phyloP scores from a whole-genome alignment of 1,140 invertebrate species.

The Pissodes strobi region DNA sequence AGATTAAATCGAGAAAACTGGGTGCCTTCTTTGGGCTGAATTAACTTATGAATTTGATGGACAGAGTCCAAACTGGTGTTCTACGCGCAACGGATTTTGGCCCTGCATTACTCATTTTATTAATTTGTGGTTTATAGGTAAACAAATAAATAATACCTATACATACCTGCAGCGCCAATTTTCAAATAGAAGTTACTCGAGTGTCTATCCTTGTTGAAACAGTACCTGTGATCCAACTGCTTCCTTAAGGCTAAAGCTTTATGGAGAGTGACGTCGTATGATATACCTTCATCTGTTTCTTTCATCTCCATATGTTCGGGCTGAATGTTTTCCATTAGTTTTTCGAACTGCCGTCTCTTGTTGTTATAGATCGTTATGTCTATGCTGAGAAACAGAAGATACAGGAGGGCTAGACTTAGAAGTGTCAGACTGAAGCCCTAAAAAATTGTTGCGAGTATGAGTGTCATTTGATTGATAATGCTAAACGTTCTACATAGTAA shows the following conservation, averaged over 20 bases:
- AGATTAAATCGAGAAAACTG: too few relatives aligned
- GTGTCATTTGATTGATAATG: too few relatives aligned
- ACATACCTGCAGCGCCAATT: constrained; percentile 70
- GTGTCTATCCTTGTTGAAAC: constrained; percentile 67
- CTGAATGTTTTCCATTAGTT: constrained; percentile 52
- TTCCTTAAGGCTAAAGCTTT: constrained; percentile 46
- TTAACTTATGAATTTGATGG: too few relatives aligned
- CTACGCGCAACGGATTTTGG: too few relatives aligned
- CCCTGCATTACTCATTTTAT: too few relatives aligned
- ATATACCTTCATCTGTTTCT: constrained; percentile 53
- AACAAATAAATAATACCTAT: background rate
- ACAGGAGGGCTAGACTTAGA: constrained; percentile 62
- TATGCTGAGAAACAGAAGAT: constrained; percentile 64
- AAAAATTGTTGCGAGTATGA: constrained; percentile 11
- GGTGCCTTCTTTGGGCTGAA: too few relatives aligned
- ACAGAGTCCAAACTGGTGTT: too few relatives aligned
- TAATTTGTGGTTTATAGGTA: background rate
- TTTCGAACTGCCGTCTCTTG: constrained; percentile 58
- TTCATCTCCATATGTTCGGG: constrained; percentile 37
- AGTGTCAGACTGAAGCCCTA: constrained; percentile 65
- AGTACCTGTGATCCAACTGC: constrained; percentile 60
- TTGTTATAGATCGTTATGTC: constrained; percentile 64
- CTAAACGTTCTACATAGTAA: too few relatives aligned
- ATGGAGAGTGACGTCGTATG: constrained; percentile 52
- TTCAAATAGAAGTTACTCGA: constrained; percentile 75